Conservation (phyloP, 2,797 vertebrate genomes). For the Ctenopoma multispine region DNA sequence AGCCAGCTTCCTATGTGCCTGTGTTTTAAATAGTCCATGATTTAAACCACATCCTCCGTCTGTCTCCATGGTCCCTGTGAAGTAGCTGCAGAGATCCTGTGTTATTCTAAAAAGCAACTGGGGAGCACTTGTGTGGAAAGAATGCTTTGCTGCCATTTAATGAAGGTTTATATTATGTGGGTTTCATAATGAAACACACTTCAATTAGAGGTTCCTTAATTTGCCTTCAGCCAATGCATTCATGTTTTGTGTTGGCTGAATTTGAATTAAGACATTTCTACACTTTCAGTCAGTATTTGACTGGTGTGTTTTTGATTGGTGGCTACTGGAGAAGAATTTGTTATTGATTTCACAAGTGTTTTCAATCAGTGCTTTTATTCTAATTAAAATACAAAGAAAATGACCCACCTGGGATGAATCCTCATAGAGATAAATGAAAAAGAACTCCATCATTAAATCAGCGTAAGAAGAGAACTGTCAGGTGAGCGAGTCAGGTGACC, state of each 20-base stretch:
- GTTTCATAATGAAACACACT: constrained; percentile 18
- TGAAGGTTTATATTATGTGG: constrained; percentile 42
- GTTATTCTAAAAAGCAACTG: constrained; percentile 51
- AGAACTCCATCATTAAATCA: constrained; percentile 39
- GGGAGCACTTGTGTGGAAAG: constrained; percentile 55
- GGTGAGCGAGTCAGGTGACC: too few relatives aligned
- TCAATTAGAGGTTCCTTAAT: not conserved
- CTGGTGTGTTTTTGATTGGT: constrained; percentile 29
- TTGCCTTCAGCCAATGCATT: constrained; percentile 11
- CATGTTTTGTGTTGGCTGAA: constrained; percentile 15
- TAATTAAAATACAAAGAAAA: constrained; percentile 53
- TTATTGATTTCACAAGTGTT: constrained; percentile 45
- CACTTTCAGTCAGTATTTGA: constrained; percentile 36
- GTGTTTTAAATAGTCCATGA: constrained; percentile 55
- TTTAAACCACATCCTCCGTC: constrained; percentile 44
- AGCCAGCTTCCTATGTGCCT: constrained; percentile 36
- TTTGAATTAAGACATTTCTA: constrained; percentile 27
- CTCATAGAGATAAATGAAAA: constrained; percentile 10
- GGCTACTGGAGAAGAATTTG: constrained; percentile 7
- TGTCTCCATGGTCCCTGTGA: constrained; percentile 35
- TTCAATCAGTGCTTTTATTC: constrained; percentile 31
- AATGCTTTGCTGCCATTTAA: constrained; percentile 54
- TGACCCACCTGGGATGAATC: constrained; percentile 19
- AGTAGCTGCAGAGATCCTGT: constrained; percentile 39
- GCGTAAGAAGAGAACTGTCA: constrained; percentile 20